Conservation (phyloP, 2,888 invertebrate species). For the Ametastegia equiseti region DNA sequence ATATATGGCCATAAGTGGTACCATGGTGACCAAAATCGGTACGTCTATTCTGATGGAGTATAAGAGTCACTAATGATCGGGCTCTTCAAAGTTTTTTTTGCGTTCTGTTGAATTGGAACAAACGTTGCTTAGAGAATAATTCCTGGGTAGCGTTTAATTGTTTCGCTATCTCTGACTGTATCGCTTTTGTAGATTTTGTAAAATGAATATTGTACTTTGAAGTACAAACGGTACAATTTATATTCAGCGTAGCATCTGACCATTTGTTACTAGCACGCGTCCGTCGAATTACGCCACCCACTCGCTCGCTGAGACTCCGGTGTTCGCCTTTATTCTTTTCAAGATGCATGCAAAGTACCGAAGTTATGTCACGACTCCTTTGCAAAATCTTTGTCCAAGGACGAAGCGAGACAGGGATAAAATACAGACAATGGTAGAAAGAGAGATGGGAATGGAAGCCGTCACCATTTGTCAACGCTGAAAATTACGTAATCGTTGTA, state of each 20-base stretch:
- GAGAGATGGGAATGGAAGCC: not conserved
- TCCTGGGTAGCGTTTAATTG: not conserved
- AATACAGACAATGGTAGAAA: slow-evolving; percentile 10
- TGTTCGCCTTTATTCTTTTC: slow-evolving; percentile 37
- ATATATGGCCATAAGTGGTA: too few species aligned
- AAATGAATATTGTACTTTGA: not conserved
- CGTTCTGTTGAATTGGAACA: too few species aligned
- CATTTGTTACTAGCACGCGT: slow-evolving; percentile 37
- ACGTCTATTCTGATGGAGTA: too few species aligned
- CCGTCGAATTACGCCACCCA: slow-evolving; percentile 41
- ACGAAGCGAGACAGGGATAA: slow-evolving; percentile 25
- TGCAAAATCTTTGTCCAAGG: slow-evolving; percentile 39
- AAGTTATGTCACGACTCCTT: slow-evolving; percentile 39
- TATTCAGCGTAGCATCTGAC: slow-evolving; percentile 32
- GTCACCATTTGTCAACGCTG: slow-evolving; percentile 27
- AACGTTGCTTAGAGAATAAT: not conserved
- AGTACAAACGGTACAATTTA: slow-evolving; percentile 13
- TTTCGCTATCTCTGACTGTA: not conserved
- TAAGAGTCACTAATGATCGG: too few species aligned
- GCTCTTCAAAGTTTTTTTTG: too few species aligned
- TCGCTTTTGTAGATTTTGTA: not conserved
- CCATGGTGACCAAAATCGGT: too few species aligned
- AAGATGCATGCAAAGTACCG: slow-evolving; percentile 42
- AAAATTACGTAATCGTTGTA: slow-evolving; percentile 37
- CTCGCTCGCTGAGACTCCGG: not conserved